phyloP scores from a whole-genome alignment of 2,113 vertebrate genomes.

The Vulpes ferrilata region DNA sequence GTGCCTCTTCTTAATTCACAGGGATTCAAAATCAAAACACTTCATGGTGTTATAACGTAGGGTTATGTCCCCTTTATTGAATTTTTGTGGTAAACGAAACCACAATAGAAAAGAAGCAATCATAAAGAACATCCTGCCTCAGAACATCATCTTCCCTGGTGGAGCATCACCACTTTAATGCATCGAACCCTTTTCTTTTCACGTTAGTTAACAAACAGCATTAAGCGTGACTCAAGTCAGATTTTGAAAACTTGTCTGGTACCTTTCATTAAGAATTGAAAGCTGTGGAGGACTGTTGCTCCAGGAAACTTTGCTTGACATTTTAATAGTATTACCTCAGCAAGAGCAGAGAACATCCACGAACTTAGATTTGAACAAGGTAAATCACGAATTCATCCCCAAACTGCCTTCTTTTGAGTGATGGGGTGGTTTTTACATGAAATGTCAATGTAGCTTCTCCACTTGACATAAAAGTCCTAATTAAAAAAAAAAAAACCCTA shows the following conservation, averaged over 20 bases:
- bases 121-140: background rate
- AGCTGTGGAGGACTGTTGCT: constrained; percentile 49
- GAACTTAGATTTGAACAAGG: constrained; percentile 51
- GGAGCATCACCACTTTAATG: background rate
- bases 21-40: constrained; percentile 39
- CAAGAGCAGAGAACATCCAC: constrained; percentile 44
- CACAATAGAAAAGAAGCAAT: background rate
- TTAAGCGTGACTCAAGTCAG: constrained; percentile 8
- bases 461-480: constrained; percentile 62
- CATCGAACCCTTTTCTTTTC: background rate
- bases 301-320: constrained; percentile 42
- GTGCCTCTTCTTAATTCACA: constrained; percentile 42
- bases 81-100: constrained; percentile 19
- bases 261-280: constrained; percentile 63
- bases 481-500: background rate
- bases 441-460: constrained; percentile 52
- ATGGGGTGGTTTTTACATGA: constrained; percentile 37
- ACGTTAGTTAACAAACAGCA: constrained; percentile 55
- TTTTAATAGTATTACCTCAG: constrained; percentile 58
- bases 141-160: background rate
- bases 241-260: constrained; percentile 32
- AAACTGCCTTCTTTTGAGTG: constrained; percentile 28
- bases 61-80: constrained; percentile 32
- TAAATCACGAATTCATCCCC: constrained; percentile 53
- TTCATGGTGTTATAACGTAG: constrained; percentile 50